A percentile compares a stretch with the other conserved stretches of the same genome.
Conservation (phyloP, 2,888 invertebrate genomes). For the Xiphydria camelus region DNA sequence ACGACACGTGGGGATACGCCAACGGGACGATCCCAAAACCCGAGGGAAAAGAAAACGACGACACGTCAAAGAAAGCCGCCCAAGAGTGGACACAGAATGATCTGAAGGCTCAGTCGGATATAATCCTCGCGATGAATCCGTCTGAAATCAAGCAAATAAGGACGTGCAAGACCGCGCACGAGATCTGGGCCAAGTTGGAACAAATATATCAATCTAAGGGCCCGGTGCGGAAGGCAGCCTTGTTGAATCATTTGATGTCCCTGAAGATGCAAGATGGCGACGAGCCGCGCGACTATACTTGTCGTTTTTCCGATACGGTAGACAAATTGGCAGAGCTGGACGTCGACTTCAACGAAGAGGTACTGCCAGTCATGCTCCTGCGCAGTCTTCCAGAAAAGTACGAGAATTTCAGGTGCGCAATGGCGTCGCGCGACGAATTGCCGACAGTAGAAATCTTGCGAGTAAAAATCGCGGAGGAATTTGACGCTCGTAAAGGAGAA, state of each 20-base stretch:
- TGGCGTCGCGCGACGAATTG: constrained; percentile 14
- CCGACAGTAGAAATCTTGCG: constrained; percentile 11
- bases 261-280: constrained; percentile 13
- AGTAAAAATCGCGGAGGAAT: constrained; percentile 9
- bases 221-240: constrained; percentile 17
- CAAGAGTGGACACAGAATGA: too few species aligned
- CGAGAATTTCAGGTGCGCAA: too few species aligned
- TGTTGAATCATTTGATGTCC: constrained; percentile 19
- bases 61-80: too few species aligned
- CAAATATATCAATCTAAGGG: constrained; percentile 16
- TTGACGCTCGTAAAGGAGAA: too few species aligned
- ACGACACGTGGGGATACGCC: too few species aligned
- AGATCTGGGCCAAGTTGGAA: constrained; percentile 14
- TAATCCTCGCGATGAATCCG: too few species aligned
- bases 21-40: too few species aligned
- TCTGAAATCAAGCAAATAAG: constrained; percentile 16
- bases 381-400: constrained; percentile 12
- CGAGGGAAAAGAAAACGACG: too few species aligned
- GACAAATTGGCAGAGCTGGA: constrained; percentile 17
- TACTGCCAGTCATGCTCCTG: constrained; percentile 10
- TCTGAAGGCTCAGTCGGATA: too few species aligned
- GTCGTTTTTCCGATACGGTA: constrained; percentile 10
- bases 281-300: constrained; percentile 12
- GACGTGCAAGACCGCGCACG: constrained; percentile 12
- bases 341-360: constrained; percentile 12